phyloP scores from a whole-genome alignment of 2,797 vertebrate species.

The Lacerta bilineata region DNA sequence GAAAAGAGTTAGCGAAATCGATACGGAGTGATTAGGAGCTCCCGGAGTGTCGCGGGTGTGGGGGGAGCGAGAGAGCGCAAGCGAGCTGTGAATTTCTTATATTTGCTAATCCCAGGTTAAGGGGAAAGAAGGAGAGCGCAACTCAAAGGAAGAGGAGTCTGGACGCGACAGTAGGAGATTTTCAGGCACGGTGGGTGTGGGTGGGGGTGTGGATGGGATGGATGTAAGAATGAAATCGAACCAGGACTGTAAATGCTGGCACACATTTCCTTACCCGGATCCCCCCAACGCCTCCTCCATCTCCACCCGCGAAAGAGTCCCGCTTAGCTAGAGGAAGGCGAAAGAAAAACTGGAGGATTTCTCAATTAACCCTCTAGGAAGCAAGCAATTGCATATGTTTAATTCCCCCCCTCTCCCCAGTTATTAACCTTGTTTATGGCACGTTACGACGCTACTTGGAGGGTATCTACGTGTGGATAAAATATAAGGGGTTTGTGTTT shows the following conservation, averaged over 20 bases:
- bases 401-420: neutral
- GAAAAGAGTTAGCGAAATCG: conserved; percentile 93
- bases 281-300: neutral
- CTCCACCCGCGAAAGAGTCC: conserved; percentile 33
- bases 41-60: conserved; percentile 79
- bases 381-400: neutral
- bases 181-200: too few species aligned
- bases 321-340: conserved; percentile 56
- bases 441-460: neutral
- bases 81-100: conserved; percentile 77
- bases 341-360: conserved; percentile 35
- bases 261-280: neutral
- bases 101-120: conserved; percentile 69
- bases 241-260: conserved; percentile 65
- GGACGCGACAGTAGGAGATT: conserved; percentile 4
- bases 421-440: neutral
- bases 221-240: conserved; percentile 69
- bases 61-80: conserved; percentile 59
- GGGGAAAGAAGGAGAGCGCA: conserved; percentile 44
- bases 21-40: conserved; percentile 87
- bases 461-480: neutral
- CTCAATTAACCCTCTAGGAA: conserved; percentile 34
- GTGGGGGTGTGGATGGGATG: neutral
- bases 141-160: conserved; percentile 70
- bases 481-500: neutral